Evolutionary conservation across 2,888 invertebrate species (phyloP).

Genomic region (Nephrotoma flavescens): DNA sequence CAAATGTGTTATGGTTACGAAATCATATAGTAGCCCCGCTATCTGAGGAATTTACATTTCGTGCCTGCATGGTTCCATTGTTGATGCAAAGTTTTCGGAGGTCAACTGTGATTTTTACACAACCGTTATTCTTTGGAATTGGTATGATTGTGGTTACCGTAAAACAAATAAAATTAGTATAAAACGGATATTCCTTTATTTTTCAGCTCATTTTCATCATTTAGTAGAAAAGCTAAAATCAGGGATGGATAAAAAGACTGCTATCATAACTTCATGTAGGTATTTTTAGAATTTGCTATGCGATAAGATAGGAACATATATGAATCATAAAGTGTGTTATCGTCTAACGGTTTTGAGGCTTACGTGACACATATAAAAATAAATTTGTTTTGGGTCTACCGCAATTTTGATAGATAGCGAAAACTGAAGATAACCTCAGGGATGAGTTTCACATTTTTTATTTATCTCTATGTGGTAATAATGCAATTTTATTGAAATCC

Average conservation of each 20-base stretch:
- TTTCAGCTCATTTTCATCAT: constrained; percentile 82
- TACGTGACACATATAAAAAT: background rate
- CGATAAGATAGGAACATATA: background rate
- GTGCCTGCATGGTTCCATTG: constrained; percentile 89
- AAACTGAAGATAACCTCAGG: background rate
- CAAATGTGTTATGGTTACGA: constrained; percentile 70
- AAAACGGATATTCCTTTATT: too few species aligned
- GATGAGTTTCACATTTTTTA: too few species aligned
- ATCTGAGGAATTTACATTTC: constrained; percentile 90
- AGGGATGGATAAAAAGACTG: constrained; percentile 53
- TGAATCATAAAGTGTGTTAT: background rate
- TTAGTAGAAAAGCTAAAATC: constrained; percentile 62
- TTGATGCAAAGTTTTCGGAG: constrained; percentile 69
- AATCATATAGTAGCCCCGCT: constrained; percentile 84
- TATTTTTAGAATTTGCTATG: constrained; percentile 14
- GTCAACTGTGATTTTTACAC: constrained; percentile 60
- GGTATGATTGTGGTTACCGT: background rate
- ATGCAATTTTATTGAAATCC: too few species aligned
- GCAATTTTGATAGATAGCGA: background rate
- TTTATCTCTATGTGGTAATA: too few species aligned
- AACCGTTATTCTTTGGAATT: constrained; percentile 83
- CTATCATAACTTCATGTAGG: constrained; percentile 59
- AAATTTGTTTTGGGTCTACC: background rate
- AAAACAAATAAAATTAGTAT: background rate
- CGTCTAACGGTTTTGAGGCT: constrained; percentile 17